phyloP scores from a whole-genome alignment of 2,888 invertebrate species.

The Drosophila setosimentum region DNA sequence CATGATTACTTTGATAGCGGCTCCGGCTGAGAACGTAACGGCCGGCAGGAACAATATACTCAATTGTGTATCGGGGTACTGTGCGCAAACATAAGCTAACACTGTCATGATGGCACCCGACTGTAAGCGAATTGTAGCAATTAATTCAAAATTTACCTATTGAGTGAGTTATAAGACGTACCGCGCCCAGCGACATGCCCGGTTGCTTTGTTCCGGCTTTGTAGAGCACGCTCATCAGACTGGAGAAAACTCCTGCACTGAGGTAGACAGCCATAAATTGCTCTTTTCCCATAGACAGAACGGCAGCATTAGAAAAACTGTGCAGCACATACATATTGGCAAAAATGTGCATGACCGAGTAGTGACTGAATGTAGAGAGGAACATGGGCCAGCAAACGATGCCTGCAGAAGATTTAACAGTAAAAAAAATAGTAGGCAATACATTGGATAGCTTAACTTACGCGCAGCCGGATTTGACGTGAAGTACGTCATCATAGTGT shows the following conservation, averaged over 20 bases:
- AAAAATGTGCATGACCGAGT: conserved; percentile 93
- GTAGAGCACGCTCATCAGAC: conserved; percentile 92
- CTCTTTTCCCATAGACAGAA: conserved; percentile 92
- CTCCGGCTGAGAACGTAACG: conserved; percentile 94
- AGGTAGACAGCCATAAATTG: conserved; percentile 96
- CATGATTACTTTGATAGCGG: conserved; percentile 94
- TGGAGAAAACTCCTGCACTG: conserved; percentile 94
- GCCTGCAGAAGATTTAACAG: conserved; percentile 85
- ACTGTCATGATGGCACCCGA: conserved; percentile 98
- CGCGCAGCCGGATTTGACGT: conserved; percentile 92
- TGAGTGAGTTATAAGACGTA: conserved; percentile 86
- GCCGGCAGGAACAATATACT: conserved; percentile 96
- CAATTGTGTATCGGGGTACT: conserved; percentile 95
- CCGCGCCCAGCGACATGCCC: conserved; percentile 96
- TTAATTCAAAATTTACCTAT: conserved; percentile 3
- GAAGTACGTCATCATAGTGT: conserved; percentile 93
- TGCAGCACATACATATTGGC: conserved; percentile 98
- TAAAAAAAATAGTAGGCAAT: neutral
- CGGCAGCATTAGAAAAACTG: conserved; percentile 89
- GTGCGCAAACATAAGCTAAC: conserved; percentile 93
- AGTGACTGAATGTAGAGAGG: conserved; percentile 97
- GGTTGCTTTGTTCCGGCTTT: conserved; percentile 90
- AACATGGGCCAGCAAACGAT: conserved; percentile 94
- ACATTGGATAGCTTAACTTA: conserved; percentile 84
- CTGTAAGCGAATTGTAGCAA: conserved; percentile 85